phyloP scores from a whole-genome alignment of 2,797 vertebrate species.

The Parotocinclus haroldoi region DNA sequence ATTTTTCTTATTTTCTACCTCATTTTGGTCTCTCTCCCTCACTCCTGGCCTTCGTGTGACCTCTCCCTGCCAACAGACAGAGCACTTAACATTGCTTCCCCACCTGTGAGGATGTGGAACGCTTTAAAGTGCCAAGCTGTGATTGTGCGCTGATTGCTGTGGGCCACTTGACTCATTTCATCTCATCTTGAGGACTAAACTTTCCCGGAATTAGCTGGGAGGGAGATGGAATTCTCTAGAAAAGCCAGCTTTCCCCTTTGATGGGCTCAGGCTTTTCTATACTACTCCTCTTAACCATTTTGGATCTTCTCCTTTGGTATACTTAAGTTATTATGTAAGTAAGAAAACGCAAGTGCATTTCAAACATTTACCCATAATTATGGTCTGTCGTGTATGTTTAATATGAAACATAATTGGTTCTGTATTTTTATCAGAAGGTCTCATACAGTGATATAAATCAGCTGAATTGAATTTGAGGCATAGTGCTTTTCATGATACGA shows the following conservation, averaged over 20 bases:
- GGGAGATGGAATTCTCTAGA: conserved; percentile 42
- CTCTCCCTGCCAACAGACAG: conserved; percentile 57
- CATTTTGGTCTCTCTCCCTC: conserved; percentile 24
- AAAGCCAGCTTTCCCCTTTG: conserved; percentile 37
- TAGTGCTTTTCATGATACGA: too few species aligned
- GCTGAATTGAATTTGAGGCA: too few species aligned
- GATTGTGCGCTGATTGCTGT: conserved; percentile 68
- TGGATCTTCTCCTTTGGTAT: too few species aligned
- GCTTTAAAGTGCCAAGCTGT: conserved; percentile 62
- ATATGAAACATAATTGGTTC: too few species aligned
- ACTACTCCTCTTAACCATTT: too few species aligned
- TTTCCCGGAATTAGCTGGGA: conserved; percentile 51
- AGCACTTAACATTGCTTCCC: conserved; percentile 63
- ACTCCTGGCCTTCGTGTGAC: conserved; percentile 62
- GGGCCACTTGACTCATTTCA: conserved; percentile 65
- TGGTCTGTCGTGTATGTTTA: too few species aligned
- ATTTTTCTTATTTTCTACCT: neutral
- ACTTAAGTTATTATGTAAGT: too few species aligned
- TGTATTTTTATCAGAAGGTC: too few species aligned
- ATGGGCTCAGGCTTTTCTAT: conserved; percentile 17
- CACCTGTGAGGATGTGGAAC: conserved; percentile 66
- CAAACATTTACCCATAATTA: too few species aligned
- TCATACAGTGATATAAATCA: too few species aligned
- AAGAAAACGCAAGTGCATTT: too few species aligned
- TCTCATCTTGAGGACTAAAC: conserved; percentile 59